Evolutionary conservation across 2,888 invertebrate genomes (phyloP).

Genomic region (Catocala sponsa): DNA sequence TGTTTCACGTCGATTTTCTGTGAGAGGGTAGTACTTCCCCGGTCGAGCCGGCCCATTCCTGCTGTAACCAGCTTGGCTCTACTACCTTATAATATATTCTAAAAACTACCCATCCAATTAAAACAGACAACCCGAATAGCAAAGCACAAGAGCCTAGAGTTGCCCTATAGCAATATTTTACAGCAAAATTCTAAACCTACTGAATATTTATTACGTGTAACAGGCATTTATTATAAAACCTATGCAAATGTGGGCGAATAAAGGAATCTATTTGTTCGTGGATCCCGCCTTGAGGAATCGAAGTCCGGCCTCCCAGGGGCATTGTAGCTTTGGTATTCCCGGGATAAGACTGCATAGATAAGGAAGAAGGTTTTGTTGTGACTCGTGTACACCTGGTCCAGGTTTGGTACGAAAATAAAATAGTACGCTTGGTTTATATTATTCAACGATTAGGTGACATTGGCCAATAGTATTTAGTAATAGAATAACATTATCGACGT

Average conservation of each 20-base stretch:
- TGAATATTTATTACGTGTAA: conserved; percentile 54
- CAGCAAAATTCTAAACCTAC: conserved; percentile 34
- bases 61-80: too few species aligned
- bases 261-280: conserved; percentile 50
- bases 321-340: conserved; percentile 24
- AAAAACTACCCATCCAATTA: conserved; percentile 43
- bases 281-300: conserved; percentile 38
- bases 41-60: too few species aligned
- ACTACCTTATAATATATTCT: too few species aligned
- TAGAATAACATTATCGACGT: too few species aligned
- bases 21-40: too few species aligned
- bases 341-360: neutral
- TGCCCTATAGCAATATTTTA: conserved; percentile 11
- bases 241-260: conserved; percentile 52
- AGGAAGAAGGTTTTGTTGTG: neutral
- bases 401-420: too few species aligned
- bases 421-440: too few species aligned
- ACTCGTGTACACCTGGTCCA: conserved; percentile 16
- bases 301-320: conserved; percentile 33
- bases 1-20: too few species aligned
- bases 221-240: conserved; percentile 53
- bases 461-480: too few species aligned
- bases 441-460: too few species aligned
- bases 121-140: conserved; percentile 31
- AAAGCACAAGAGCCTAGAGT: conserved; percentile 5